phyloP scores from a whole-genome alignment of 2,888 invertebrate genomes.

The Cremastobaeus sp. region DNA sequence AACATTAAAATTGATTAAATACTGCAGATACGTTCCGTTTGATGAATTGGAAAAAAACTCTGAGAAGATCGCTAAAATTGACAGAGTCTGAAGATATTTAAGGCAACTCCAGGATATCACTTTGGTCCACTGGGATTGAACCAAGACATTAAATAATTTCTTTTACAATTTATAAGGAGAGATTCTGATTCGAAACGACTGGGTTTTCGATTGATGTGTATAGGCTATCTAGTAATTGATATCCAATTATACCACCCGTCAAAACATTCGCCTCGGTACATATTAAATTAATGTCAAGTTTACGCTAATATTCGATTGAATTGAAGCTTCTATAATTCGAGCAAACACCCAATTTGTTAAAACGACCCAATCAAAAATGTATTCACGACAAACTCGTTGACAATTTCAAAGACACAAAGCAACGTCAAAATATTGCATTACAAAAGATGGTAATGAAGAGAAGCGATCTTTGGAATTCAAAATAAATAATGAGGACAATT shows the following conservation, averaged over 20 bases:
- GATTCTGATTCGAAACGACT: slow-evolving; percentile 22
- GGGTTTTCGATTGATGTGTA: slow-evolving; percentile 15
- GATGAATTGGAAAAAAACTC: slow-evolving; percentile 24
- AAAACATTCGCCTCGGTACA: slow-evolving; percentile 5
- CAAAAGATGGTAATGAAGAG: too few species aligned
- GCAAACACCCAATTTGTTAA: too few species aligned
- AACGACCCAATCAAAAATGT: too few species aligned
- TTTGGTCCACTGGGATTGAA: slow-evolving; percentile 13
- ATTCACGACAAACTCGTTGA: too few species aligned
- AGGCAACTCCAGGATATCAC: slow-evolving; percentile 19
- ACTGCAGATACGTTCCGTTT: slow-evolving; percentile 13
- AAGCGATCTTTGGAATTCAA: not conserved
- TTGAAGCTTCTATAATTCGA: slow-evolving; percentile 15
- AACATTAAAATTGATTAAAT: too few species aligned
- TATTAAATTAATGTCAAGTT: too few species aligned
- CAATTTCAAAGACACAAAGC: too few species aligned
- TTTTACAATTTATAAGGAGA: slow-evolving; percentile 38
- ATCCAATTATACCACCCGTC: slow-evolving; percentile 25
- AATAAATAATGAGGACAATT: not conserved
- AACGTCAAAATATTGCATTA: too few species aligned
- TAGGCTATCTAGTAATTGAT: slow-evolving; percentile 40
- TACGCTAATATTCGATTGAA: slow-evolving; percentile 8
- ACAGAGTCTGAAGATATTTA: slow-evolving; percentile 17
- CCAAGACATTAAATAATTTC: slow-evolving; percentile 18
- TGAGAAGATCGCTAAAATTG: slow-evolving; percentile 12